These are phyloP conservation scores for Epirrhoe tristata DNA, from an alignment of 2,888 invertebrate genomes.

Conservation along the genomic window DNA sequence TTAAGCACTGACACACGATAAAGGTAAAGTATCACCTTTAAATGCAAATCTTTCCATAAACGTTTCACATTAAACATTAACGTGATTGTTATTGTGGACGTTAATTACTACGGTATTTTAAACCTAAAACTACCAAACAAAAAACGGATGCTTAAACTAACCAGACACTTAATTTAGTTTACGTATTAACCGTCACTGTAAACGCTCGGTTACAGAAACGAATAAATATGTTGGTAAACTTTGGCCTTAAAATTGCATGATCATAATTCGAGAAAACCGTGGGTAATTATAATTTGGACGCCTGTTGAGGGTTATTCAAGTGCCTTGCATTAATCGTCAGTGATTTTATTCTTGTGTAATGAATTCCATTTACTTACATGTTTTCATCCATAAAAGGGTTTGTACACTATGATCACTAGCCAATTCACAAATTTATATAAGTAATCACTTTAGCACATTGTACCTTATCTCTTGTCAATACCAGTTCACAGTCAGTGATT, in stretches of 20 bases:
- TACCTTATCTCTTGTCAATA: not conserved
- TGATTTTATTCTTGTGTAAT: conserved; percentile 31
- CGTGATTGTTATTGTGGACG: conserved; percentile 70
- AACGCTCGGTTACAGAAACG: not conserved
- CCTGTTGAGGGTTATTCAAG: conserved; percentile 59
- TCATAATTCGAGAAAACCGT: conserved; percentile 68
- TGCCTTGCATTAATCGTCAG: conserved; percentile 36
- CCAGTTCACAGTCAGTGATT: not conserved
- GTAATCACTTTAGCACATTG: not conserved
- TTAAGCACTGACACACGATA: conserved; percentile 60
- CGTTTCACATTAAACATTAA: conserved; percentile 64
- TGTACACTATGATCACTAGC: not conserved
- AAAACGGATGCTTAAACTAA: not conserved
- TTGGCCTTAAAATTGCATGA: conserved; percentile 52
- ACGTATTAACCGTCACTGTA: not conserved
- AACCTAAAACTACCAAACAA: conserved; percentile 4
- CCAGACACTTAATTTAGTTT: not conserved
- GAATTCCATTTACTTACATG: not conserved
- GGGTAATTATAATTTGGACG: conserved; percentile 69
- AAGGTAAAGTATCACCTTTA: conserved; percentile 58
- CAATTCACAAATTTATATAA: not conserved
- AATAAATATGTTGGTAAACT: conserved; percentile 10
- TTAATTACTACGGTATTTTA: conserved; percentile 79
- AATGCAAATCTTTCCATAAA: conserved; percentile 68
- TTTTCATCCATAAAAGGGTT: conserved; percentile 6